A percentile compares a stretch with the other conserved stretches of the same genome.
Evolutionary conservation across 2,113 vertebrate species (phyloP).

Genomic region (Macrotis lagotis): DNA sequence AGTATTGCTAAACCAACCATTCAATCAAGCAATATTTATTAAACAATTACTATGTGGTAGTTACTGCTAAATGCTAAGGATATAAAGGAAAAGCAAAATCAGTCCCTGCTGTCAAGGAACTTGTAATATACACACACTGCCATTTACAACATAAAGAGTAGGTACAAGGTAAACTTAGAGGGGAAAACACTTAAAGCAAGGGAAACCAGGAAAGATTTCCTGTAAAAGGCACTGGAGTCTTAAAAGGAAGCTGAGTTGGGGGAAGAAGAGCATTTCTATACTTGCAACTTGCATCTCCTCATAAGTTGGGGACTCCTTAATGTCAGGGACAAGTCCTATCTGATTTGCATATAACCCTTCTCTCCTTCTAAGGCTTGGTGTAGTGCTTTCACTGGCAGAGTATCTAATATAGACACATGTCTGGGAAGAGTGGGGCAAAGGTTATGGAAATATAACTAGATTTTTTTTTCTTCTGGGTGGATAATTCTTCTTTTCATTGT

Average conservation of each 20-base stretch:
- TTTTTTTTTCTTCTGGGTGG: background rate
- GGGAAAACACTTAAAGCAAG: background rate
- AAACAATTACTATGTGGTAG: background rate
- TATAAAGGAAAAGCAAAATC: background rate
- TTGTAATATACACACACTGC: background rate
- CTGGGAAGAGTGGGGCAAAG: background rate
- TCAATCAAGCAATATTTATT: background rate
- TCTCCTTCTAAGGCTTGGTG: background rate
- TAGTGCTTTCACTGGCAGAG: background rate
- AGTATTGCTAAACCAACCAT: background rate
- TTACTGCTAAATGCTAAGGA: background rate
- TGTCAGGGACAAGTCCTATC: background rate
- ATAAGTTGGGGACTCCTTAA: background rate
- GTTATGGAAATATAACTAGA: background rate
- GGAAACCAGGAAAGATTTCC: background rate
- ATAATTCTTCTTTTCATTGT: background rate
- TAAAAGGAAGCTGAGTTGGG: background rate
- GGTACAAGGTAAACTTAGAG: background rate
- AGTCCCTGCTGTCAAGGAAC: background rate
- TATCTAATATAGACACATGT: background rate
- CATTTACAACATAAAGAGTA: background rate
- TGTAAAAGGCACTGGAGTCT: background rate
- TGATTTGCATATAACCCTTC: background rate
- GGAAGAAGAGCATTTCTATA: background rate
- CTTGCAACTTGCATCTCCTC: background rate